Conservation (phyloP, 2,888 invertebrate genomes). For the Monopis laevigella region DNA sequence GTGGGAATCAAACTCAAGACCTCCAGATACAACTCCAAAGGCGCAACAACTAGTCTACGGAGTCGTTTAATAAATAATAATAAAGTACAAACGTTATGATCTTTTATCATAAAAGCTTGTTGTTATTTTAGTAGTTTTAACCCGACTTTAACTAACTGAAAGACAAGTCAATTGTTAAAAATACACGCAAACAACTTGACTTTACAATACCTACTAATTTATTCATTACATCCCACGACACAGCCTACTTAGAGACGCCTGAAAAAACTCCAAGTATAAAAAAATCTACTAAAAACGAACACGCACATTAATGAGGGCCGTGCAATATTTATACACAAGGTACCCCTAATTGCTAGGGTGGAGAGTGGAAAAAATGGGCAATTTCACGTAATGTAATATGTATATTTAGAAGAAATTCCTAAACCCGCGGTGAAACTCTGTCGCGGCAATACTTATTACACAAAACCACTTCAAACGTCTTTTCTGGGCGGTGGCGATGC, state of each 20-base stretch:
- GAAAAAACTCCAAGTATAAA: slow-evolving; percentile 50
- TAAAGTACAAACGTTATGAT: no score
- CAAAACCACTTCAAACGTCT: slow-evolving; percentile 59
- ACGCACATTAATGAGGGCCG: slow-evolving; percentile 63
- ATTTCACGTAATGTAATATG: slow-evolving; percentile 68
- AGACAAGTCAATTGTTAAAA: no score
- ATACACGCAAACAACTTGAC: slow-evolving; percentile 5
- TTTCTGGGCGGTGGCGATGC: slow-evolving; percentile 31
- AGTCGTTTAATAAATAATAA: no score
- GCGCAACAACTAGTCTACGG: no score
- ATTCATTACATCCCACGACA: slow-evolving; percentile 50
- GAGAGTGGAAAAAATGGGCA: slow-evolving; percentile 69
- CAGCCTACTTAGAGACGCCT: slow-evolving; percentile 41
- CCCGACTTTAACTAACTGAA: no score
- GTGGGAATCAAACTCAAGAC: no score
- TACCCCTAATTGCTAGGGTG: slow-evolving; percentile 68
- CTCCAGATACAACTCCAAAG: no score
- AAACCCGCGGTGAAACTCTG: slow-evolving; percentile 51
- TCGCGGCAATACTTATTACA: slow-evolving; percentile 58
- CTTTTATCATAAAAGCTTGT: no score
- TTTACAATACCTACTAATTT: slow-evolving; percentile 36
- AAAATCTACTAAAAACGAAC: slow-evolving; percentile 47
- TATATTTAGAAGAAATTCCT: slow-evolving; percentile 63
- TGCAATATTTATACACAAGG: slow-evolving; percentile 67
- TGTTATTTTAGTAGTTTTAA: no score